Conservation (phyloP, 2,113 vertebrate species). For the Ramphastos sulfuratus region DNA sequence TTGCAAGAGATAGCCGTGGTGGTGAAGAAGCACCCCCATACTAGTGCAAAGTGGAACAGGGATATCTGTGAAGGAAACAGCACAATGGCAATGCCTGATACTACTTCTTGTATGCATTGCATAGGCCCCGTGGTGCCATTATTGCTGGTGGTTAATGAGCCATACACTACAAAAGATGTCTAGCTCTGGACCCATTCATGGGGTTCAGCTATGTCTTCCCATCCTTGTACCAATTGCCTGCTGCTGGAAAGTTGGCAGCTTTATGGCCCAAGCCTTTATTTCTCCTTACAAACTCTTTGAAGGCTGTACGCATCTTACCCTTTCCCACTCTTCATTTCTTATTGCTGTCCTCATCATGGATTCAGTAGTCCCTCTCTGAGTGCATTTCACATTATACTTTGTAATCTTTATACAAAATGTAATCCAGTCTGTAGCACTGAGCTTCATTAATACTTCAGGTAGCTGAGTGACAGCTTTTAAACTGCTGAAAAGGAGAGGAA, state of each 20-base stretch:
- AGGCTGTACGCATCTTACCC: neutral
- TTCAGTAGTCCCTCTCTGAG: neutral
- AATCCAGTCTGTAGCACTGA: neutral
- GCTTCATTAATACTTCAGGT: neutral
- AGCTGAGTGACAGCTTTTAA: neutral
- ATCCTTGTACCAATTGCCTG: neutral
- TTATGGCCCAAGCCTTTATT: neutral
- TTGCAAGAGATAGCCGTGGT: neutral
- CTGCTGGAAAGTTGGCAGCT: neutral
- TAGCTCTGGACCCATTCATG: neutral
- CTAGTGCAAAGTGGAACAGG: neutral
- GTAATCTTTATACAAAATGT: neutral
- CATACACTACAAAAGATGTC: neutral
- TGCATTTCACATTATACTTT: neutral
- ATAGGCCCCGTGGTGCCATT: neutral
- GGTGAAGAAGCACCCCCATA: neutral
- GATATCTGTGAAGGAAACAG: neutral
- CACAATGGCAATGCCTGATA: neutral
- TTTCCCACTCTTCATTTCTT: neutral
- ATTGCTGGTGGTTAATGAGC: neutral
- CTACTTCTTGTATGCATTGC: rapidly evolving
- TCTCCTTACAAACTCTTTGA: neutral
- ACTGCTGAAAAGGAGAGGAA: neutral
- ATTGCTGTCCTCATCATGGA: rapidly evolving
- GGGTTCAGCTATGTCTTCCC: neutral